Percentiles rank a stretch among this genome's conserved stretches.
phyloP scores from a whole-genome alignment of 64 coral and sea anemone genomes.

The Pocillopora verrucosa region DNA sequence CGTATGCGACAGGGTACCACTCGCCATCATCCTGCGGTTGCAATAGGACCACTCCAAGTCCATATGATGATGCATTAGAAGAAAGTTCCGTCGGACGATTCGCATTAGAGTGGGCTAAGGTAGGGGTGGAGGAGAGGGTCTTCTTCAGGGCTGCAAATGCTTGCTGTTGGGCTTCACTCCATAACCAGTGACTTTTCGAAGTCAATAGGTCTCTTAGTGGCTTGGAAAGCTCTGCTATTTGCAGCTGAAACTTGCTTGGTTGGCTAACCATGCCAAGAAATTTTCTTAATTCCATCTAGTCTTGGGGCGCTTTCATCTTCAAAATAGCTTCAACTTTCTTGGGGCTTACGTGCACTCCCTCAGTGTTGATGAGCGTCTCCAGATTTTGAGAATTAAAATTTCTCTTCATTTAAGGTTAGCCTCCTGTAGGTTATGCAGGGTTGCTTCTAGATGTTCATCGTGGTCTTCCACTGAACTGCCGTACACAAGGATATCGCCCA shows the following conservation, averaged over 20 bases:
- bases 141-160: not conserved
- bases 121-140: not conserved
- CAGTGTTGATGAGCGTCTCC: not conserved
- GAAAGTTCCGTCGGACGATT: not conserved
- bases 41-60: not conserved
- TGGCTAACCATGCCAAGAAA: not conserved
- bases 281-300: not conserved
- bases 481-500: not conserved
- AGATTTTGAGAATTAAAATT: slow-evolving; percentile 14
- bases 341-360: not conserved
- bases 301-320: not conserved
- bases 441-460: not conserved
- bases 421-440: not conserved
- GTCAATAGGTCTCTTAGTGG: slow-evolving; percentile 1
- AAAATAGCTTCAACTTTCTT: slow-evolving; percentile 10
- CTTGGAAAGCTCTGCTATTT: not conserved
- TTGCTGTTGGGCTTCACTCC: not conserved
- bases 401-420: slow-evolving; percentile 6
- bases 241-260: not conserved
- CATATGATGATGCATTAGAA: not conserved
- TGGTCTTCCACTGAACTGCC: not conserved
- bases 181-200: not conserved
- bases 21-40: not conserved
- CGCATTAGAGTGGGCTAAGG: slow-evolving; percentile 1
- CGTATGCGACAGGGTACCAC: not conserved